Evolutionary conservation across 92 coral and sea anemone species (phyloP), one percentile per base, ranked within the genome.

Genomic region (Actinostola sp.): DNA sequence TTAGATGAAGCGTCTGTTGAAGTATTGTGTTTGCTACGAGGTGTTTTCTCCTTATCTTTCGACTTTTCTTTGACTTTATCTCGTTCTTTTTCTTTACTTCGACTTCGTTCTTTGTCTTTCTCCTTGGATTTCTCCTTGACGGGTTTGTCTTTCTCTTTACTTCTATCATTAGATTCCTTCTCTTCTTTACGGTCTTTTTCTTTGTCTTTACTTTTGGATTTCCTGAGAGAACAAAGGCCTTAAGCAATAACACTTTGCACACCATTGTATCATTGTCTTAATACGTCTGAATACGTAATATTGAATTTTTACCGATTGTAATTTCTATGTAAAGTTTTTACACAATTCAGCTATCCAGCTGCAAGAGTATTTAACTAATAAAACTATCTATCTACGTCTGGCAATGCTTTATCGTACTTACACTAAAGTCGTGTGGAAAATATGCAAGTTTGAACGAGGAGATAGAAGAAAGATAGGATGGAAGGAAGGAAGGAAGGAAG

Each of bases 91-190:
- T 82, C 88, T 63, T 81, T 88, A 46, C 97, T 92, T 59, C 76
- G 92, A 59, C 97, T 92, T 80, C 96, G 85, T 21, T 93, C 98
- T 41, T 91, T 89, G 54, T 91, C 97, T 79, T 88, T 88, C 55
- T 88, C 86, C 66, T 85, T 86, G 13, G 62, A 61, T 59, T 89
- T 89, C 23, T 82, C 78, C 70, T 82, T 89, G 7, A 48, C 36
- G 4, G 58, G 12, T 62, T 62, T 62, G 0, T 87, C 86, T 62
- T 91, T 91, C 65, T 85, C 90, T 42, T 79, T 84, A 29, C 73
- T 85, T 24, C 76, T 78, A 39, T 50, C 84, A 26, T 59, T 79
- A 67, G 43, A 69, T 0, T 74, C 80, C 38, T 79, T 85, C 10
- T 89, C 95, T 67, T 86, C 84, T 27, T 80, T 79, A 36, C 65